phyloP scores from a whole-genome alignment of 2,888 invertebrate species.

The Melitaea athalia region DNA sequence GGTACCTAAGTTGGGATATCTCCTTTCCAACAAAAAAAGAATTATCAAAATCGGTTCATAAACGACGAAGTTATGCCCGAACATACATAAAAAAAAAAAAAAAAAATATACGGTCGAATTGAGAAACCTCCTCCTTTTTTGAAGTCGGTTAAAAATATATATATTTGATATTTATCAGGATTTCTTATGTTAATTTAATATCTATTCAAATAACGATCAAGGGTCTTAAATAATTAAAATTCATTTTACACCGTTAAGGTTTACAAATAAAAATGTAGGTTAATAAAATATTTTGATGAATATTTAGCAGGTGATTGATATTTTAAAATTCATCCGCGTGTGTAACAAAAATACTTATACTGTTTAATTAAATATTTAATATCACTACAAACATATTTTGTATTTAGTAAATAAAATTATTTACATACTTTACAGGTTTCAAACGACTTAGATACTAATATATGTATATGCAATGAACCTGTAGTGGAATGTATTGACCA shows the following conservation, averaged over 20 bases:
- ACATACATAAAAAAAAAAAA: no score
- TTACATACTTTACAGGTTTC: neutral
- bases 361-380: neutral
- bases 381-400: neutral
- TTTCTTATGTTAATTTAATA: conserved; percentile 19
- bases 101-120: no score
- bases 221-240: neutral
- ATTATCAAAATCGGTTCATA: no score
- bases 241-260: neutral
- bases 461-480: neutral
- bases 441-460: neutral
- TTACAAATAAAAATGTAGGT: conserved; percentile 2
- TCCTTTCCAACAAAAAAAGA: no score
- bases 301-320: neutral
- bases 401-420: neutral
- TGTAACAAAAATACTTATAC: no score
- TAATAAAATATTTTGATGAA: neutral
- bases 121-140: no score
- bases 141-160: no score
- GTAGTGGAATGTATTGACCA: conserved; percentile 27
- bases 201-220: conserved; percentile 7
- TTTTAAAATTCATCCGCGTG: no score
- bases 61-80: no score
- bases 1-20: no score
- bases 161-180: conserved; percentile 32